phyloP scores from a whole-genome alignment of 2,888 invertebrate genomes.

The Spodoptera exigua region DNA sequence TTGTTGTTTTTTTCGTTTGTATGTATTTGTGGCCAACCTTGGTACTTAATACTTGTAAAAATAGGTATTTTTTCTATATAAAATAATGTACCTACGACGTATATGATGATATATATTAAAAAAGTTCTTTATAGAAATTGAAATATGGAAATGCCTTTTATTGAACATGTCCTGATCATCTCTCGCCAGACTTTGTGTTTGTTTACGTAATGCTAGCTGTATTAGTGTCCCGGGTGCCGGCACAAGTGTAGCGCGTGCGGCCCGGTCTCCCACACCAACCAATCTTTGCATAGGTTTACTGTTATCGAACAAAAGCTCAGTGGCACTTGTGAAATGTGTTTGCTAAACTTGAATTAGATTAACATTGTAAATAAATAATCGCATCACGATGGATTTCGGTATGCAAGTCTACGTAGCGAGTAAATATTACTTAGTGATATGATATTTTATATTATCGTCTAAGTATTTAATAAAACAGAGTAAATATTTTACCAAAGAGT shows the following conservation, averaged over 20 bases:
- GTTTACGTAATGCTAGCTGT: conserved; percentile 33
- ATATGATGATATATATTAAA: conserved; percentile 87
- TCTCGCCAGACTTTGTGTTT: conserved; percentile 43
- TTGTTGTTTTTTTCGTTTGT: conserved; percentile 88
- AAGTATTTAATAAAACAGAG: conserved; percentile 86
- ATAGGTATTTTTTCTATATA: conserved; percentile 89
- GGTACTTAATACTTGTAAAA: conserved; percentile 89
- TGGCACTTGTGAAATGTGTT: conserved; percentile 55
- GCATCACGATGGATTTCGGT: conserved; percentile 56
- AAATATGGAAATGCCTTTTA: conserved; percentile 85
- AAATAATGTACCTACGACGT: conserved; percentile 88
- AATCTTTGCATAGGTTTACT: conserved; percentile 50
- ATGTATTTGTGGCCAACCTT: conserved; percentile 88
- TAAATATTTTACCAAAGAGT: conserved; percentile 84
- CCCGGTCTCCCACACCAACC: conserved; percentile 41
- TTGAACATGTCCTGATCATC: conserved; percentile 72
- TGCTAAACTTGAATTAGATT: conserved; percentile 56
- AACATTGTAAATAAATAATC: conserved; percentile 58
- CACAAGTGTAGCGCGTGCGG: conserved; percentile 42
- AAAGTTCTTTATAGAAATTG: conserved; percentile 87
- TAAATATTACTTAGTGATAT: conserved; percentile 82
- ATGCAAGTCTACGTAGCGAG: conserved; percentile 71
- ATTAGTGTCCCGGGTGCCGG: conserved; percentile 24
- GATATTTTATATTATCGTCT: conserved; percentile 85
- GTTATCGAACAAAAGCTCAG: conserved; percentile 46